Conservation (phyloP, 2,113 vertebrate species). For the Petroica traversi region DNA sequence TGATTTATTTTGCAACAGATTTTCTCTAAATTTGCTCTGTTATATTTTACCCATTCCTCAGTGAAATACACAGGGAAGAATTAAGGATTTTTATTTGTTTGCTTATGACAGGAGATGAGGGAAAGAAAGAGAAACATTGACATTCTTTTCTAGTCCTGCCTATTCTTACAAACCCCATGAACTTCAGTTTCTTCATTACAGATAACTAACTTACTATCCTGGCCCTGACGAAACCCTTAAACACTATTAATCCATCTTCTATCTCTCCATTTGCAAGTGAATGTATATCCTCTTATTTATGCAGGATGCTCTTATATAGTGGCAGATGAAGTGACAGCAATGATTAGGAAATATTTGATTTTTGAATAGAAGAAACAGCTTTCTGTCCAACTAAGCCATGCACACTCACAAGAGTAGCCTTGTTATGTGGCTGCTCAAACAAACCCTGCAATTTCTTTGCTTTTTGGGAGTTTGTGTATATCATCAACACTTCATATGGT, state of each 20-base stretch:
- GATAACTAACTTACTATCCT: background rate
- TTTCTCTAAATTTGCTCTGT: background rate
- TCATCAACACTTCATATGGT: background rate
- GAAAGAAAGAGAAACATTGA: background rate
- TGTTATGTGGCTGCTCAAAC: background rate
- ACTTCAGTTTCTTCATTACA: background rate
- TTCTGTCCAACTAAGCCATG: background rate
- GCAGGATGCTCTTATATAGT: background rate
- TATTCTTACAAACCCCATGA: rapidly evolving
- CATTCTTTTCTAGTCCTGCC: background rate
- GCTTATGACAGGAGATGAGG: background rate
- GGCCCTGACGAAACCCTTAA: background rate
- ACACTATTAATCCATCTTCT: background rate
- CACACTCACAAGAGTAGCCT: background rate
- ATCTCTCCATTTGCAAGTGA: background rate
- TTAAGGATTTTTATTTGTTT: background rate
- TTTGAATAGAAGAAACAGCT: background rate
- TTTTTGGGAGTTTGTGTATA: background rate
- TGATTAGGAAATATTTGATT: background rate
- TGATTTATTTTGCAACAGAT: background rate
- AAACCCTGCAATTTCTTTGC: background rate
- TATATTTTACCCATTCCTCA: background rate
- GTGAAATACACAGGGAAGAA: background rate
- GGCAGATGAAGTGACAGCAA: background rate
- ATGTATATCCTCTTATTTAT: background rate